Percentiles rank a stretch among this genome's conserved stretches.
phyloP scores from a whole-genome alignment of 2,888 invertebrate genomes.

The Cistogaster globosa region DNA sequence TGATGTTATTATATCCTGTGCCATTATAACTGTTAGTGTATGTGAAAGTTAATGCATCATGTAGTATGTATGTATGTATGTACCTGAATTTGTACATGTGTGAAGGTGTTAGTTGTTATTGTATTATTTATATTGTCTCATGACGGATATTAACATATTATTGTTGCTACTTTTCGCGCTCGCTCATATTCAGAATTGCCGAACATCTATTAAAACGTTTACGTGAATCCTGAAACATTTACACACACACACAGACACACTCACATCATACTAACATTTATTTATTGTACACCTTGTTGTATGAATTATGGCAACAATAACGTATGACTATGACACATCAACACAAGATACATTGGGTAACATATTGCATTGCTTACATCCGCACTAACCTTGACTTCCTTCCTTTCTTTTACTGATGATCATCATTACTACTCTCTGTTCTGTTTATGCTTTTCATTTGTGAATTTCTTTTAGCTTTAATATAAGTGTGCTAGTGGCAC shows the following conservation, averaged over 20 bases:
- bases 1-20: slow-evolving; percentile 43
- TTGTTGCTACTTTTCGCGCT: slow-evolving; percentile 76
- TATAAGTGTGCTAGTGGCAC: background rate
- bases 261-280: slow-evolving; percentile 2
- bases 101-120: slow-evolving; percentile 65
- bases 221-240: slow-evolving; percentile 36
- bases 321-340: slow-evolving; percentile 59
- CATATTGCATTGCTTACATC: slow-evolving; percentile 71
- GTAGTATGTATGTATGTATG: background rate
- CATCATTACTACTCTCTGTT: slow-evolving; percentile 47
- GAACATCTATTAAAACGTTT: slow-evolving; percentile 44
- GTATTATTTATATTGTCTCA: slow-evolving; percentile 76
- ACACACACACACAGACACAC: slow-evolving; percentile 1
- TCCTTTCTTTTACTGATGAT: slow-evolving; percentile 63
- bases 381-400: slow-evolving; percentile 71
- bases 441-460: slow-evolving; percentile 24
- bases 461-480: slow-evolving; percentile 19
- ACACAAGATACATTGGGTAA: slow-evolving; percentile 59
- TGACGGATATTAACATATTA: slow-evolving; percentile 81
- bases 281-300: slow-evolving; percentile 51
- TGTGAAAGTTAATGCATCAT: background rate
- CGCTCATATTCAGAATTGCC: slow-evolving; percentile 27
- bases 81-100: slow-evolving; percentile 14
- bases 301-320: slow-evolving; percentile 66
- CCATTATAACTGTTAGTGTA: slow-evolving; percentile 47